Conservation (phyloP, 2,888 invertebrate genomes). For the Eupithecia exiguata region DNA sequence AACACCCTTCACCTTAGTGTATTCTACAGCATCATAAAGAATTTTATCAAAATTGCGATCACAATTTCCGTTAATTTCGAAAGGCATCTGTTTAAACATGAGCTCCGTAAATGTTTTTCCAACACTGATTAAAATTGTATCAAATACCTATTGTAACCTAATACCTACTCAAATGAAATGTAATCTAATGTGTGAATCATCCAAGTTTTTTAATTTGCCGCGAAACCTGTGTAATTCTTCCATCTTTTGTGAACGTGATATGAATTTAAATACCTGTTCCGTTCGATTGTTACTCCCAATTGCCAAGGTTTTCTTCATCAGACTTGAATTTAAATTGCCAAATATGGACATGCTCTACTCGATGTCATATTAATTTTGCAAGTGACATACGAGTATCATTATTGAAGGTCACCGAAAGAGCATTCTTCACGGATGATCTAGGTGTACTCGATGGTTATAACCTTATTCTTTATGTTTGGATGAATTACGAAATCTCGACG, state of each 20-base stretch:
- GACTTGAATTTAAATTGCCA: conserved; percentile 33
- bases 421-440: neutral
- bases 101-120: neutral
- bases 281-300: conserved; percentile 25
- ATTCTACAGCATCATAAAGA: neutral
- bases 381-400: neutral
- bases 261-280: conserved; percentile 10
- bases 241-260: conserved; percentile 24
- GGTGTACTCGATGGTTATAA: neutral
- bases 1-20: neutral
- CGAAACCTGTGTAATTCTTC: neutral
- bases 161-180: neutral
- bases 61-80: neutral
- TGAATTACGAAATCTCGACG: no score
- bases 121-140: neutral
- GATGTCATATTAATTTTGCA: neutral
- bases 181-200: neutral
- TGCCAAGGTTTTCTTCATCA: conserved; percentile 35
- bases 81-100: neutral
- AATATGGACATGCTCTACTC: conserved; percentile 21
- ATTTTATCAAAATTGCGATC: neutral
- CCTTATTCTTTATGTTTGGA: no score
- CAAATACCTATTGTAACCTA: neutral
- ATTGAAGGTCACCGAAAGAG: conserved; percentile 13
- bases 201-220: neutral